These are phyloP conservation scores for Diplogasteroides magnus DNA, from an alignment of 1,140 invertebrate genomes.

Conservation along the genomic window DNA sequence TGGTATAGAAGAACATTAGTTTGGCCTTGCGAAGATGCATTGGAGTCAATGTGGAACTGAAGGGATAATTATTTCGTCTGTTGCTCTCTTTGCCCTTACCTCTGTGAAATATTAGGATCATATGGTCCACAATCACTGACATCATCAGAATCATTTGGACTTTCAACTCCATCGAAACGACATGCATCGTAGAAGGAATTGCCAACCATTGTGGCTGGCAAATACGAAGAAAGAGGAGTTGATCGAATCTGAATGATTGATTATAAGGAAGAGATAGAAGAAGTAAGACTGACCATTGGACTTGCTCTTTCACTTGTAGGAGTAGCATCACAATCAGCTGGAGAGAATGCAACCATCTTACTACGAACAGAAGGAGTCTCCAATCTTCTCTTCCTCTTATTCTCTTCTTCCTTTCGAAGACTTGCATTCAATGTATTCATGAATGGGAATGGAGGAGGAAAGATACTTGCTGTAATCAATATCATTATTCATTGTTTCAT, in stretches of 20 bases:
- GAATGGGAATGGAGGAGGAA: not conserved
- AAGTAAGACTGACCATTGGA: not conserved
- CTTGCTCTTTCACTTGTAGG: not conserved
- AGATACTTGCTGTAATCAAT: not conserved
- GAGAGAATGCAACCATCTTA: not conserved
- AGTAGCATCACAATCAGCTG: not conserved
- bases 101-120: slow-evolving; percentile 20
- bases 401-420: not conserved
- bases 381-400: not conserved
- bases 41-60: slow-evolving; percentile 70
- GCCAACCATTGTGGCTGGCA: slow-evolving; percentile 48
- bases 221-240: slow-evolving; percentile 32
- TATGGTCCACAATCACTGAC: slow-evolving; percentile 33
- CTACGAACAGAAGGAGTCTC: not conserved
- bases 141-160: slow-evolving; percentile 44
- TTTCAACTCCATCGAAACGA: slow-evolving; percentile 33
- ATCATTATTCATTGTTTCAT: not conserved
- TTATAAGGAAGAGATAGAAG: not conserved
- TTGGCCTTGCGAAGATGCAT: slow-evolving; percentile 99
- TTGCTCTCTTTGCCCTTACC: slow-evolving; percentile 2
- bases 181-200: slow-evolving; percentile 36
- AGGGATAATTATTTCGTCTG: not conserved
- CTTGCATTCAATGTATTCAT: not conserved
- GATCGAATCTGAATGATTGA: not conserved
- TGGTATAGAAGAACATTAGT: slow-evolving; percentile 99